These are phyloP conservation scores for Tympanuchus pallidicinctus DNA, from an alignment of 2,113 vertebrate species.

Conservation along the genomic window DNA sequence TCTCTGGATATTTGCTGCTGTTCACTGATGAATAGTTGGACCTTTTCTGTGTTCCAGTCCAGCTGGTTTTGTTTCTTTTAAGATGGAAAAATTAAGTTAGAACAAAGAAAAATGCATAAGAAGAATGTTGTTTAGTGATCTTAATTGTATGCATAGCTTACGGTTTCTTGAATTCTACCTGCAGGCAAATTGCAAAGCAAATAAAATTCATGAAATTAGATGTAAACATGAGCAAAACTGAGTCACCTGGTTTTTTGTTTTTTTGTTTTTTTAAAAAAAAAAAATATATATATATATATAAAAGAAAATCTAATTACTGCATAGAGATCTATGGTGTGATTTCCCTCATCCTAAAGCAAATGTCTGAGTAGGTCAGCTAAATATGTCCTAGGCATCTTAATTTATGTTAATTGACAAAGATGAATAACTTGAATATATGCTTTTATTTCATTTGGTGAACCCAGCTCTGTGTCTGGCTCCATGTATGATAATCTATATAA, in stretches of 20 bases:
- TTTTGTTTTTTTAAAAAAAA: too few relatives aligned
- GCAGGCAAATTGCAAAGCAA: background rate
- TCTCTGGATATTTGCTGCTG: background rate
- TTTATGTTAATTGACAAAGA: background rate
- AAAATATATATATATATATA: too few relatives aligned
- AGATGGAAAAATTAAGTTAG: background rate
- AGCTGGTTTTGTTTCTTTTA: background rate
- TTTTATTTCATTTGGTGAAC: background rate
- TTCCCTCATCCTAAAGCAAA: constrained; percentile 1
- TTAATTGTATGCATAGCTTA: background rate
- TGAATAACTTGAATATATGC: background rate
- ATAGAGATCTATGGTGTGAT: background rate
- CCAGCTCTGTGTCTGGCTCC: background rate
- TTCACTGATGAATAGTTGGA: background rate
- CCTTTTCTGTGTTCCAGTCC: background rate
- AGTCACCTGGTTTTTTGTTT: background rate
- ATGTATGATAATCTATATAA: background rate
- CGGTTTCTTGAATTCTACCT: background rate
- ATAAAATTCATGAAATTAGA: background rate
- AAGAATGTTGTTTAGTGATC: background rate
- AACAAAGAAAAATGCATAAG: background rate
- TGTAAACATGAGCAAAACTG: background rate
- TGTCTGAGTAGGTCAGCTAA: background rate
- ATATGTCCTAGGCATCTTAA: background rate
- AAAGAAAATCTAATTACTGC: background rate